Evolutionary conservation across 2,113 vertebrate species (phyloP).

Genomic region (Brienomyrus brachyistius): DNA sequence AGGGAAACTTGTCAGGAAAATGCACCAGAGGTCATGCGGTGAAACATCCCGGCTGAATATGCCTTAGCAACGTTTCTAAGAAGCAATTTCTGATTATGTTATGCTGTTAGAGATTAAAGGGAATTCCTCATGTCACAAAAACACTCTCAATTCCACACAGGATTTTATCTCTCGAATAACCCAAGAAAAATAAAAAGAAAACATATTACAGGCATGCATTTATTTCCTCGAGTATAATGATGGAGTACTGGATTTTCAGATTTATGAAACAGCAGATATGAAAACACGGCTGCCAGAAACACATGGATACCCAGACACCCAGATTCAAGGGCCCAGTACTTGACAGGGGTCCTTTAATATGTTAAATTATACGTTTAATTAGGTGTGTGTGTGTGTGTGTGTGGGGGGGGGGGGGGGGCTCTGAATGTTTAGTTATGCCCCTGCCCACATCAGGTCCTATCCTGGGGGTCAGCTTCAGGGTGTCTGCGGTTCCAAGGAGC

Average conservation of each 20-base stretch:
- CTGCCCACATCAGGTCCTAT: neutral
- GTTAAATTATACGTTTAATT: neutral
- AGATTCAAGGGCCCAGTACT: neutral
- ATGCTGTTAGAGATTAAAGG: neutral
- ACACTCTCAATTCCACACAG: neutral
- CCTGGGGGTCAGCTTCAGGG: neutral
- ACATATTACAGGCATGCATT: neutral
- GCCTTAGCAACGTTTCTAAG: neutral
- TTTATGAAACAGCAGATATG: neutral
- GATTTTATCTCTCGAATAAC: neutral
- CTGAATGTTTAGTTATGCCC: neutral
- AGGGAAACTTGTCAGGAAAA: neutral
- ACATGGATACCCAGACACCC: neutral
- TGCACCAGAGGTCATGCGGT: neutral
- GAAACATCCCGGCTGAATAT: neutral
- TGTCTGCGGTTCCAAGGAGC: neutral
- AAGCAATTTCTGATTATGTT: neutral
- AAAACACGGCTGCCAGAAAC: neutral
- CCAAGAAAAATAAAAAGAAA: neutral
- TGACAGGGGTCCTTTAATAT: neutral
- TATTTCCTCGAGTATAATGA: neutral
- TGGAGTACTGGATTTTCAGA: neutral
- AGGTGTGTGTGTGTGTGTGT: neutral
- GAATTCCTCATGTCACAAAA: neutral
- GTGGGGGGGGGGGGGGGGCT: neutral